Evolutionary conservation across 2,797 vertebrate species (phyloP).

Genomic region (Garrulus glandarius): DNA sequence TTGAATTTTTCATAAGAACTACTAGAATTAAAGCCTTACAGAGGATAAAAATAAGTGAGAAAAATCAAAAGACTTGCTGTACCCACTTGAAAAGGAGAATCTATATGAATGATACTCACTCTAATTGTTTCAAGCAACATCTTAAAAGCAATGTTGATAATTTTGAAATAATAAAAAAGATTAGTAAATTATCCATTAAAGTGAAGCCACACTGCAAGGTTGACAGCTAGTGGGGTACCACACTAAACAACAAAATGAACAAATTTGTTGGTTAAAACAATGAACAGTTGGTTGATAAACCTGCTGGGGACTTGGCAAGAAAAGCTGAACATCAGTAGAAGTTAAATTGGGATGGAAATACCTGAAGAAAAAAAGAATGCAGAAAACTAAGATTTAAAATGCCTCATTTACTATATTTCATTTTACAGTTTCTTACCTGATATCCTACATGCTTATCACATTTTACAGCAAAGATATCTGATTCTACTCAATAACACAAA

Average conservation of each 20-base stretch:
- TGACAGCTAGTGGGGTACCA: neutral
- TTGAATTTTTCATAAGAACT: slow-evolving; percentile 30
- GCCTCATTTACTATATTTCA: neutral
- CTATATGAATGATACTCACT: neutral
- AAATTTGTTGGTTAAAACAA: neutral
- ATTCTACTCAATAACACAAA: neutral
- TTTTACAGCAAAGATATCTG: neutral
- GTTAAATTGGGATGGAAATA: neutral
- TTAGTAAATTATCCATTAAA: neutral
- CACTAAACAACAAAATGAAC: neutral
- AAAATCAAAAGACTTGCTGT: slow-evolving; percentile 21
- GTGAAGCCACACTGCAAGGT: neutral
- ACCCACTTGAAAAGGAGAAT: neutral
- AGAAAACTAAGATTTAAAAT: neutral
- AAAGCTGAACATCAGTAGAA: neutral
- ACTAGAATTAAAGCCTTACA: neutral
- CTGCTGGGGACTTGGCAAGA: neutral
- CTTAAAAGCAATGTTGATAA: neutral
- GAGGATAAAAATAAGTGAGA: slow-evolving; percentile 3
- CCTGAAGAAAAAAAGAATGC: neutral
- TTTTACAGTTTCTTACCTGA: neutral
- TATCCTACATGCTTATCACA: neutral
- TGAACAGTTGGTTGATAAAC: neutral
- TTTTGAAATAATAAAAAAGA: neutral
- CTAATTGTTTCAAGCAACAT: slow-evolving; percentile 7